phyloP scores from a whole-genome alignment of 2,888 invertebrate genomes.

The Aleiodes leptofemur region DNA sequence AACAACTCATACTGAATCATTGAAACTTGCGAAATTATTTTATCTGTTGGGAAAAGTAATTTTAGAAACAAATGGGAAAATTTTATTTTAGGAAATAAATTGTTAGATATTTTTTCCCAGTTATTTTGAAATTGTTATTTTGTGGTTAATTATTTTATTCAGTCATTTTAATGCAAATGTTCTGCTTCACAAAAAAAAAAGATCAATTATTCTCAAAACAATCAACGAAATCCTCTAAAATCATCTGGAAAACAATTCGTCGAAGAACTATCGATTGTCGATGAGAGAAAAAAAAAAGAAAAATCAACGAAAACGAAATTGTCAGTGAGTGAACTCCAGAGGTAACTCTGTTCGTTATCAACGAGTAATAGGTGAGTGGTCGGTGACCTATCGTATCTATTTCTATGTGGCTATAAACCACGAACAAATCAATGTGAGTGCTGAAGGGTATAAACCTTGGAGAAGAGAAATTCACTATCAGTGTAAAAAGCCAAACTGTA shows the following conservation, averaged over 20 bases:
- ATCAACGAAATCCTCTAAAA: neutral
- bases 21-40: conserved; percentile 50
- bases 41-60: too few relatives aligned
- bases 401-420: conserved; percentile 64
- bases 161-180: too few relatives aligned
- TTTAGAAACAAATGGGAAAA: too few relatives aligned
- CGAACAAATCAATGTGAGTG: conserved; percentile 74
- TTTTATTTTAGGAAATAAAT: too few relatives aligned
- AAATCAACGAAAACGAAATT: conserved; percentile 36
- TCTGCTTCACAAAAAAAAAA: too few relatives aligned
- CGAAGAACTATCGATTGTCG: neutral
- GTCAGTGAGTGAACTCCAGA: conserved; percentile 36
- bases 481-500: conserved; percentile 32
- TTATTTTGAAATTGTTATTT: too few relatives aligned
- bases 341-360: conserved; percentile 46
- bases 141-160: too few relatives aligned
- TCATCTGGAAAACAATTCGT: neutral
- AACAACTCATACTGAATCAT: conserved; percentile 68
- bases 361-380: conserved; percentile 49
- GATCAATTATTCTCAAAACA: too few relatives aligned
- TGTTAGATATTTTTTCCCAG: too few relatives aligned
- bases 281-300: neutral
- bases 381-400: conserved; percentile 39
- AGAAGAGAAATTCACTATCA: conserved; percentile 48
- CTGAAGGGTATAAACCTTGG: conserved; percentile 55